Percentiles rank a stretch among this genome's conserved stretches.
These are phyloP conservation scores for Rugalucina vietnamica DNA, from an alignment of 2,888 invertebrate genomes.

Conservation along the genomic window DNA sequence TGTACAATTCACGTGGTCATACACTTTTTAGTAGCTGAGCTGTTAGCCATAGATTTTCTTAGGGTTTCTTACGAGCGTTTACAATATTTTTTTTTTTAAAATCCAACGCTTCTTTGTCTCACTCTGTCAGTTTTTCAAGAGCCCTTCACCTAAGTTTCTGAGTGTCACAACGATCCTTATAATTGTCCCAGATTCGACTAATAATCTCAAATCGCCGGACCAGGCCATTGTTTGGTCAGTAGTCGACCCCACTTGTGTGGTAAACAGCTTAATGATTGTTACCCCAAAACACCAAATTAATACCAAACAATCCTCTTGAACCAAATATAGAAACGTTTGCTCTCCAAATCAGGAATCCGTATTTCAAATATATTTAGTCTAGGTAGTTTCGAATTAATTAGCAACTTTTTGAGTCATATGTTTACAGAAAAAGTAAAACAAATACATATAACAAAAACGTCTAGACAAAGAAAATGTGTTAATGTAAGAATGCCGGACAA, in stretches of 20 bases:
- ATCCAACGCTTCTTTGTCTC: neutral
- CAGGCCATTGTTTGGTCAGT: neutral
- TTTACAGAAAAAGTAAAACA: constrained; percentile 11
- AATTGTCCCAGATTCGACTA: neutral
- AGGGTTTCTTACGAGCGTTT: too few relatives aligned
- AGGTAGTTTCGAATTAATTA: too few relatives aligned
- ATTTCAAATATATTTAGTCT: too few relatives aligned
- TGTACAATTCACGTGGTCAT: too few relatives aligned
- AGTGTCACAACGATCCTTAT: constrained; percentile 4
- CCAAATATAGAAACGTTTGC: too few relatives aligned
- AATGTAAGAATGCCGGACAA: too few relatives aligned
- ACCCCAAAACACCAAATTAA: too few relatives aligned
- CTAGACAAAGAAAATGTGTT: neutral
- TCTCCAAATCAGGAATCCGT: too few relatives aligned
- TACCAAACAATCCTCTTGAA: too few relatives aligned
- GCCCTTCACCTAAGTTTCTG: neutral
- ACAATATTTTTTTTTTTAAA: neutral
- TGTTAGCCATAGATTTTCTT: too few relatives aligned
- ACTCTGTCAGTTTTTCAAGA: neutral
- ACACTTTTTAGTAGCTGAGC: too few relatives aligned
- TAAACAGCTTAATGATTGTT: constrained; percentile 1
- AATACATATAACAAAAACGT: neutral
- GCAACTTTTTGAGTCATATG: too few relatives aligned
- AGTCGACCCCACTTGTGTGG: neutral
- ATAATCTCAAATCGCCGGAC: neutral